Percentiles rank a stretch among this genome's conserved stretches.
Evolutionary conservation across 2,113 vertebrate genomes (phyloP).

Genomic region (Cyprichromis sp.): DNA sequence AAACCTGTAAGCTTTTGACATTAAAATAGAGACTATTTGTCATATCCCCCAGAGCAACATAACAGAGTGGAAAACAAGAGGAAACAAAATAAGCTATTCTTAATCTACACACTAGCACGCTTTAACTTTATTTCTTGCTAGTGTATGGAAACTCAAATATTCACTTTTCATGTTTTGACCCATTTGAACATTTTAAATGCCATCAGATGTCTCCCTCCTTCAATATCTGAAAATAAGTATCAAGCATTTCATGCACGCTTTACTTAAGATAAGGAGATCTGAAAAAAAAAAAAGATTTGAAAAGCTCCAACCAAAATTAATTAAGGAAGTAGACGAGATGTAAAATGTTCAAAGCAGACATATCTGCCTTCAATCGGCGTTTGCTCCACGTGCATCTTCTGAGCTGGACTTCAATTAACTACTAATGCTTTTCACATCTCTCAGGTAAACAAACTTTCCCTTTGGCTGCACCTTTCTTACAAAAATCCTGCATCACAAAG

Average conservation of each 20-base stretch:
- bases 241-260: not conserved
- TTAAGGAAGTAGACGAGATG: conserved; percentile 12
- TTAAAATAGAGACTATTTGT: conserved; percentile 1
- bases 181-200: not conserved
- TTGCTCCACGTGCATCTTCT: not conserved
- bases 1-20: not conserved
- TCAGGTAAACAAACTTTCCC: not conserved
- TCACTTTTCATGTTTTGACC: not conserved
- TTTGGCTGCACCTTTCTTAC: not conserved
- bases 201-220: not conserved
- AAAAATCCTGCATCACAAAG: not conserved
- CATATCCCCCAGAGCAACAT: not conserved
- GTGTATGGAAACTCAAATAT: not conserved
- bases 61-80: not conserved
- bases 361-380: not conserved
- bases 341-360: not conserved
- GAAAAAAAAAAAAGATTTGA: not conserved
- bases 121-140: not conserved
- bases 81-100: not conserved
- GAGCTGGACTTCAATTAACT: not conserved
- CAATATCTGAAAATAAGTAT: not conserved
- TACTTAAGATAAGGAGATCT: not conserved
- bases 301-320: not conserved
- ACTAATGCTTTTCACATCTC: not conserved
- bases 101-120: too few species aligned